phyloP scores from a whole-genome alignment of 2,113 vertebrate species.

The Motacilla tschutschensis region DNA sequence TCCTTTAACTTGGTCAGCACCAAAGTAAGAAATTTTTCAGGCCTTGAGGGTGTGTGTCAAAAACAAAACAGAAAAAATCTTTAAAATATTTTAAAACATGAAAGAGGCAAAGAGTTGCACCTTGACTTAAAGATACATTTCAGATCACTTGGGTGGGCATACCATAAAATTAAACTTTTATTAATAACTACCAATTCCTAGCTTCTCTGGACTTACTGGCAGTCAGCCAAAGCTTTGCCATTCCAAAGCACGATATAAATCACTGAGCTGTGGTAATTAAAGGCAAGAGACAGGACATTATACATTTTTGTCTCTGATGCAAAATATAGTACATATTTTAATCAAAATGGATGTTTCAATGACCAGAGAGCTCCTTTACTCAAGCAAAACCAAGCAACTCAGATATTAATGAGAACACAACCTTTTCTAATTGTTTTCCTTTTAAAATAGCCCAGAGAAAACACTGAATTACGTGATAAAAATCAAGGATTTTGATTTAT shows the following conservation, averaged over 20 bases:
- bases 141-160: not conserved
- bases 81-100: not conserved
- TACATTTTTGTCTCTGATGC: not conserved
- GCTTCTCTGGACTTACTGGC: not conserved
- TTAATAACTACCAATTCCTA: not conserved
- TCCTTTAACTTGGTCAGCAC: not conserved
- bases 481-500: conserved; percentile 20
- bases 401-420: not conserved
- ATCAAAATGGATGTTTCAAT: conserved; percentile 1
- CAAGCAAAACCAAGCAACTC: not conserved
- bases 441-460: conserved; percentile 18
- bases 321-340: not conserved
- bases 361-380: not conserved
- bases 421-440: conserved; percentile 6
- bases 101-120: not conserved
- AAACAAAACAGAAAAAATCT: not conserved
- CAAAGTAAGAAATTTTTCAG: not conserved
- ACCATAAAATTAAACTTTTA: conserved; percentile 1
- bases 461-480: not conserved
- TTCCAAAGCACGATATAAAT: conserved; percentile 21
- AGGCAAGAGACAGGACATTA: not conserved
- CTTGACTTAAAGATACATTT: not conserved
- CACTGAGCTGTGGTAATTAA: conserved; percentile 40
- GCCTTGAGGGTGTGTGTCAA: not conserved
- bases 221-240: conserved; percentile 23